phyloP scores from a whole-genome alignment of 2,888 invertebrate species.

The Drosophila nr. perissopoda region DNA sequence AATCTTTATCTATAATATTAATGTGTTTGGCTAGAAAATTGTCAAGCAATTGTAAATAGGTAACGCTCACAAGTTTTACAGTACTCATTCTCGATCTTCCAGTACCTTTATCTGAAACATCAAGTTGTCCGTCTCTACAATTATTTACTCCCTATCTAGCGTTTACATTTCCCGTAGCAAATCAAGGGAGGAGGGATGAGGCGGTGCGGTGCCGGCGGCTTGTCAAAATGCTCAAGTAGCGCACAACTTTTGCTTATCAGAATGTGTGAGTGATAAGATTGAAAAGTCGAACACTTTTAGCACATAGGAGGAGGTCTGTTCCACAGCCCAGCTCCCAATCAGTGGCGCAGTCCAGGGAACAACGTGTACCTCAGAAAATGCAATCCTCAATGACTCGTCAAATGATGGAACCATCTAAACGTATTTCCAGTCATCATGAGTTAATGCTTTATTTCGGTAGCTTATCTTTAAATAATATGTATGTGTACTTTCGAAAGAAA shows the following conservation, averaged over 20 bases:
- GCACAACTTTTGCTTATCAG: conserved; percentile 39
- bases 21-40: conserved; percentile 1
- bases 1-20: not conserved
- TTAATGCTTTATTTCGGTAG: not conserved
- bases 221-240: conserved; percentile 45
- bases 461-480: not conserved
- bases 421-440: not conserved
- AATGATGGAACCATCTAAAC: conserved; percentile 7
- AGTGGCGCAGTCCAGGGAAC: conserved; percentile 10
- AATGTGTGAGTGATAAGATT: conserved; percentile 51
- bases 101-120: conserved; percentile 36
- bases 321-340: conserved; percentile 21
- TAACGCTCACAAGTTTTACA: conserved; percentile 36
- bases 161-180: conserved; percentile 37
- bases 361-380: conserved; percentile 7
- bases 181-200: not conserved
- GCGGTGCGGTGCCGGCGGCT: conserved; percentile 14
- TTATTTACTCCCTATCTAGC: conserved; percentile 13
- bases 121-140: not conserved
- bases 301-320: too few species aligned
- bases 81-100: conserved; percentile 3
- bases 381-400: conserved; percentile 34
- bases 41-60: not conserved
- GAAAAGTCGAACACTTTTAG: conserved; percentile 9
- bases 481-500: not conserved